Evolutionary conservation across 2,797 vertebrate species (phyloP).

Genomic region (Xenops minutus): DNA sequence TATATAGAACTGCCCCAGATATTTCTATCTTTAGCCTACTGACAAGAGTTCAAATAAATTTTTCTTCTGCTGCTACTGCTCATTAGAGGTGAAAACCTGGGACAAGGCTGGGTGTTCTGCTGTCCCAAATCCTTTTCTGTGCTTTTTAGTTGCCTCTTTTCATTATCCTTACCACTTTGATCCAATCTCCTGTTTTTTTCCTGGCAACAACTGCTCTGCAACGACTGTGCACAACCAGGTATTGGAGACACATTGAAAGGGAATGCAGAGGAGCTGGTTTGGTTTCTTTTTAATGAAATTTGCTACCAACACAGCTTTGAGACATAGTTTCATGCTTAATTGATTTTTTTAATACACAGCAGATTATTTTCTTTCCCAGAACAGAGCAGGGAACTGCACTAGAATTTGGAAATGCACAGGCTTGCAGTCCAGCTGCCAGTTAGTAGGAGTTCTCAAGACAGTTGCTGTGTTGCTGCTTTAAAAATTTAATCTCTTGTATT

Average conservation of each 20-base stretch:
- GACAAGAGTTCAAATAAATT: neutral
- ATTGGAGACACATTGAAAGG: neutral
- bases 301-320: neutral
- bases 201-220: neutral
- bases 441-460: neutral
- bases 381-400: neutral
- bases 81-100: slow-evolving; percentile 1
- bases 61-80: neutral
- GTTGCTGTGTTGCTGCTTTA: neutral
- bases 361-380: neutral
- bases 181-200: neutral
- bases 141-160: neutral
- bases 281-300: neutral
- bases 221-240: neutral
- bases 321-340: neutral
- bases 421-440: neutral
- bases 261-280: neutral
- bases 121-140: neutral
- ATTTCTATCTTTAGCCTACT: slow-evolving; percentile 19
- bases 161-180: neutral
- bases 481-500: neutral
- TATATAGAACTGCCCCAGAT: neutral
- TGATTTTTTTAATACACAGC: neutral
- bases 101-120: neutral
- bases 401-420: neutral